A percentile compares a stretch with the other conserved stretches of the same genome.
Conservation (phyloP, 1,140 invertebrate species). For the Drosophila kurseongensis region DNA sequence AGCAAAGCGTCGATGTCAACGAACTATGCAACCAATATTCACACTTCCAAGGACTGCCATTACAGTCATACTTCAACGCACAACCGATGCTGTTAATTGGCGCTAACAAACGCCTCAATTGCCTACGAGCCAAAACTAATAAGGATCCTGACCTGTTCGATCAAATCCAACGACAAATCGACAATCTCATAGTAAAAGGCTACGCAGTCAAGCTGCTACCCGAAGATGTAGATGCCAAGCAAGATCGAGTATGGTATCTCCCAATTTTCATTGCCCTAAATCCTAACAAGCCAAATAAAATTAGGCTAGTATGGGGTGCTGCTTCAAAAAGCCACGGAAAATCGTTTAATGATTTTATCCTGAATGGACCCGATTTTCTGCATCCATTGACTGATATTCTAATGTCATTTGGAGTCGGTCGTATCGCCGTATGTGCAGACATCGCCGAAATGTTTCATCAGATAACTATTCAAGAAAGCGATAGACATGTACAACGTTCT, state of each 20-base stretch:
- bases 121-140: too few species aligned
- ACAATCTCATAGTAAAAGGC: too few species aligned
- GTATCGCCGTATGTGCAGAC: too few species aligned
- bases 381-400: not conserved
- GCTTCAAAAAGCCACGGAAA: too few species aligned
- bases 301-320: too few species aligned
- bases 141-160: too few species aligned
- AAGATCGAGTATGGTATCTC: too few species aligned
- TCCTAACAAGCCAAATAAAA: too few species aligned
- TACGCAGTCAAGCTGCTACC: not conserved
- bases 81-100: not conserved
- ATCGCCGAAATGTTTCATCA: not conserved
- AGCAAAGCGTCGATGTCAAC: not conserved
- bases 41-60: not conserved
- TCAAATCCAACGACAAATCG: not conserved
- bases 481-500: not conserved
- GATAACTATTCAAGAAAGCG: not conserved
- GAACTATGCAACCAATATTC: not conserved
- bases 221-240: not conserved
- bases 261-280: too few species aligned
- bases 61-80: not conserved
- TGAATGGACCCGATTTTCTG: not conserved
- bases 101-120: not conserved
- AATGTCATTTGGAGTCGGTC: too few species aligned
- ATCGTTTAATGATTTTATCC: too few species aligned